These are phyloP conservation scores for Trypoxylus dichotomus DNA, from an alignment of 1,140 invertebrate genomes.

Conservation along the genomic window DNA sequence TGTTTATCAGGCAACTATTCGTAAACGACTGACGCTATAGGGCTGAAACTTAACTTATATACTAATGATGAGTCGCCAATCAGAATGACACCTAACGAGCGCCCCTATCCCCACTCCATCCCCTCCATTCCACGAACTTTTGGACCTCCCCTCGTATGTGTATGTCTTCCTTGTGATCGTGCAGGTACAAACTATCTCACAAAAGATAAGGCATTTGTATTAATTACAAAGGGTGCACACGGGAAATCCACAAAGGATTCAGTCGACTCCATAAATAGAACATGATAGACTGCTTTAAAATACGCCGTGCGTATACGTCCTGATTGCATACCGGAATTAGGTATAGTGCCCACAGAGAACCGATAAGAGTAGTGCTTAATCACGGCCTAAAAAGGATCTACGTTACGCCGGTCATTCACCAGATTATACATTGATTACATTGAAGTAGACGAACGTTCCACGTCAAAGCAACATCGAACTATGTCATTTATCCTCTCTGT, in stretches of 20 bases:
- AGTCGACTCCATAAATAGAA: background rate
- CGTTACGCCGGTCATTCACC: constrained; percentile 7
- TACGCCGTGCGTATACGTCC: background rate
- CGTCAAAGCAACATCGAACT: background rate
- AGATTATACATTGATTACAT: constrained; percentile 16
- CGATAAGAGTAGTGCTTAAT: background rate
- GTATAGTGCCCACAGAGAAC: background rate
- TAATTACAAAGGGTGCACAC: background rate
- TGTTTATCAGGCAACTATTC: too few relatives aligned
- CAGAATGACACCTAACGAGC: too few relatives aligned
- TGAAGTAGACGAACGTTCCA: constrained; percentile 4
- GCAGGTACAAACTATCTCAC: background rate
- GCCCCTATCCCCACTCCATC: too few relatives aligned
- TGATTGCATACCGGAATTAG: background rate
- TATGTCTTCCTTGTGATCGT: background rate
- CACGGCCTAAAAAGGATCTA: constrained; percentile 15
- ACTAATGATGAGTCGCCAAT: too few relatives aligned
- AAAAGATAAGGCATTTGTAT: background rate
- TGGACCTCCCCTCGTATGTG: too few relatives aligned
- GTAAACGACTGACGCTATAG: too few relatives aligned
- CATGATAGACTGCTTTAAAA: constrained; percentile 1
- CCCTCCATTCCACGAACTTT: too few relatives aligned
- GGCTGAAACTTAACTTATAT: too few relatives aligned
- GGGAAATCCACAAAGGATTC: background rate
- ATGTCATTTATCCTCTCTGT: background rate